Conservation (phyloP, 2,797 vertebrate genomes). For the Enteromius paludinosus region DNA sequence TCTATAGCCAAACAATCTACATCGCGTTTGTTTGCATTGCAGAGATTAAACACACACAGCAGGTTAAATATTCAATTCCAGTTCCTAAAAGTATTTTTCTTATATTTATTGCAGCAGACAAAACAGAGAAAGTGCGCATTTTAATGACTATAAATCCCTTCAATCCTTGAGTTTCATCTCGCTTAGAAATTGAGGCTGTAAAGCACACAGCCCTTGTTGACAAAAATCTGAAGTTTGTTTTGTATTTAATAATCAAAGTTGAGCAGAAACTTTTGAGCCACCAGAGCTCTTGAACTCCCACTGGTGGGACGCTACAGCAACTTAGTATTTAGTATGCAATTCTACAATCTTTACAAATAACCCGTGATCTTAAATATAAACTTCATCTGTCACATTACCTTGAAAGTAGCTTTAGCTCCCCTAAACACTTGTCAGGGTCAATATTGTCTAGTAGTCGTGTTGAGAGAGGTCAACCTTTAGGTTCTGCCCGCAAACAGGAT, state of each 20-base stretch:
- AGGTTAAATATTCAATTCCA: background rate
- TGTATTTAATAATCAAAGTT: conserved; percentile 22
- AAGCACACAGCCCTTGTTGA: conserved; percentile 6
- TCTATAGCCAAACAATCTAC: background rate
- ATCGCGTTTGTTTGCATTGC: background rate
- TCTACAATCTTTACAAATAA: background rate
- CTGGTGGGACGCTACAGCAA: background rate
- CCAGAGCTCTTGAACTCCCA: background rate
- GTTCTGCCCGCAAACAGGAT: background rate
- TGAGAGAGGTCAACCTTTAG: background rate
- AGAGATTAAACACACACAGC: background rate
- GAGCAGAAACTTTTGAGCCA: conserved; percentile 5
- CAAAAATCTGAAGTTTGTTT: conserved; percentile 4
- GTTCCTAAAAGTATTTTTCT: background rate
- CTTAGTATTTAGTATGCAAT: background rate
- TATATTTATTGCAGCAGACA: background rate
- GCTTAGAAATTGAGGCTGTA: background rate
- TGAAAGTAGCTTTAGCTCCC: background rate
- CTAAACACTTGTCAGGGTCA: background rate
- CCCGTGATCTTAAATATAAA: background rate
- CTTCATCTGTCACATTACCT: background rate
- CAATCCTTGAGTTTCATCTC: background rate
- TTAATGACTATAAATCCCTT: background rate
- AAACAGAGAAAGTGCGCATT: background rate
- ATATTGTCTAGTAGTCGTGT: background rate